These are phyloP conservation scores for Gopherus flavomarginatus DNA, from an alignment of 2,113 vertebrate genomes.

Conservation along the genomic window DNA sequence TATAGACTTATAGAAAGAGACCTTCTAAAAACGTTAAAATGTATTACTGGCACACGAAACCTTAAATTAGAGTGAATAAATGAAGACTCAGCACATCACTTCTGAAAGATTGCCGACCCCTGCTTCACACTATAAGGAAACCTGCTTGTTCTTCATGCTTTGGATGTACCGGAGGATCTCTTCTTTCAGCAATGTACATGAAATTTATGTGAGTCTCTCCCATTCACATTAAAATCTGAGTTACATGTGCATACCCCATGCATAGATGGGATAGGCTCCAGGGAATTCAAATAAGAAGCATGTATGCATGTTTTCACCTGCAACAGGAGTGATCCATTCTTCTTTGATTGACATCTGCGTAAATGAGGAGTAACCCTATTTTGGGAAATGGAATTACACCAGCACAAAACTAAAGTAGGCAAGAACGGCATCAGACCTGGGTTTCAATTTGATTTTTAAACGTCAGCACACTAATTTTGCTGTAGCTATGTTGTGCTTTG, in stretches of 20 bases:
- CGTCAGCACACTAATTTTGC: background rate
- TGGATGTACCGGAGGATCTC: background rate
- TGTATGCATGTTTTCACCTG: background rate
- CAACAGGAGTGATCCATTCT: background rate
- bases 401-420: background rate
- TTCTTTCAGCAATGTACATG: background rate
- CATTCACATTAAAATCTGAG: background rate
- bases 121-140: background rate
- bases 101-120: no score
- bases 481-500: background rate
- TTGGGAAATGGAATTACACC: background rate
- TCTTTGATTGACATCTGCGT: background rate
- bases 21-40: no score
- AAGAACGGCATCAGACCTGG: background rate
- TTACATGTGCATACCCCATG: background rate
- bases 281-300: background rate
- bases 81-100: no score
- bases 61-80: no score
- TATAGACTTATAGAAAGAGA: no score
- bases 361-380: background rate
- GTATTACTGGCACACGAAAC: no score
- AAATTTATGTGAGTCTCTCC: background rate
- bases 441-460: background rate
- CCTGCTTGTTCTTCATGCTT: background rate
- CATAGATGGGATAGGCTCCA: background rate